Conservation (phyloP, 2,797 vertebrate genomes). For the Lagodon rhomboides region DNA sequence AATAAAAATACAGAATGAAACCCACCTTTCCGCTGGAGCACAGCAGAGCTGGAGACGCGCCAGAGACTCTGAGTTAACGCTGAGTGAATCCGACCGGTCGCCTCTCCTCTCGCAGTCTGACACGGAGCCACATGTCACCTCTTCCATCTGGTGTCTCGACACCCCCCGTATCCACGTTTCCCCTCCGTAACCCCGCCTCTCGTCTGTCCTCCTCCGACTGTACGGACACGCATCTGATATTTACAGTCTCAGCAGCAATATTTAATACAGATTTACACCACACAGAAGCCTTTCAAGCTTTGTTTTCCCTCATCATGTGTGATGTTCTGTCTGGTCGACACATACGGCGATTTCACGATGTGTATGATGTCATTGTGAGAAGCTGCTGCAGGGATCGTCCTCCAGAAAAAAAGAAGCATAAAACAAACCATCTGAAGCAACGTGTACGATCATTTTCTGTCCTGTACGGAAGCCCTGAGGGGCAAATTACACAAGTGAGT, state of each 20-base stretch:
- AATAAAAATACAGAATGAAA: background rate
- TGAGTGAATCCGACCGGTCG: background rate
- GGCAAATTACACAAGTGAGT: no score
- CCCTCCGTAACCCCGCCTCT: background rate
- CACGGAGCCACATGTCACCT: conserved; percentile 52
- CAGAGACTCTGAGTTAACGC: conserved; percentile 9
- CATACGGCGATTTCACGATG: no score
- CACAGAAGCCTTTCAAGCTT: no score
- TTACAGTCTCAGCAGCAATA: background rate
- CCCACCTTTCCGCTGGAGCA: background rate
- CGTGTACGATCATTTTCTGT: no score
- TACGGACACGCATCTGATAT: background rate
- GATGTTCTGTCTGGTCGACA: no score
- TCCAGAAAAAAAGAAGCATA: no score
- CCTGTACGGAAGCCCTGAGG: no score
- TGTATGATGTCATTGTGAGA: no score
- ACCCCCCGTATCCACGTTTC: conserved; percentile 14
- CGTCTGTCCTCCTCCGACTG: conserved; percentile 2
- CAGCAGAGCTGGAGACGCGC: conserved; percentile 22
- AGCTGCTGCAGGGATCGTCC: no score
- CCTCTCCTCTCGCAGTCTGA: conserved; percentile 42
- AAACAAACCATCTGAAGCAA: no score
- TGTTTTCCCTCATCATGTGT: no score
- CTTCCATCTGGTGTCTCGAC: conserved; percentile 64
- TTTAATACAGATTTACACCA: no score